These are phyloP conservation scores for Anarrhichthys ocellatus DNA, from an alignment of 2,113 vertebrate genomes.

Conservation along the genomic window DNA sequence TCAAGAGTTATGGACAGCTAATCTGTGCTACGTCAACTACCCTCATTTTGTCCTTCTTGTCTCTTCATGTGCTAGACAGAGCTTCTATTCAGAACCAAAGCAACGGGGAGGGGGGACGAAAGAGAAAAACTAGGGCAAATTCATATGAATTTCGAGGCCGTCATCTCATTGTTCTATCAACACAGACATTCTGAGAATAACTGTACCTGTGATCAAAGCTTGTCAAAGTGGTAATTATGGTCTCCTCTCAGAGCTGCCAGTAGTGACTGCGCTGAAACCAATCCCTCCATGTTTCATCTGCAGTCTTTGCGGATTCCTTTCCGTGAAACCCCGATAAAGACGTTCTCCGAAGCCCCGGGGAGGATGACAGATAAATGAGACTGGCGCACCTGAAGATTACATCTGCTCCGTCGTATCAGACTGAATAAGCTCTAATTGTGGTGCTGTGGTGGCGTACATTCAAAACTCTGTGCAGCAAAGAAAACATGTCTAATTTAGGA, in stretches of 20 bases:
- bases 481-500: not conserved
- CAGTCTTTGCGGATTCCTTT: slow-evolving; percentile 63
- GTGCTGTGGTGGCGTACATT: not conserved
- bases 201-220: slow-evolving; percentile 81
- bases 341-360: slow-evolving; percentile 29
- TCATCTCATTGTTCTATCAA: slow-evolving; percentile 73
- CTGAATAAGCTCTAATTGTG: slow-evolving; percentile 24
- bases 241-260: slow-evolving; percentile 62
- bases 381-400: slow-evolving; percentile 67
- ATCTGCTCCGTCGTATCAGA: slow-evolving; percentile 34
- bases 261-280: slow-evolving; percentile 70
- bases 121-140: slow-evolving; percentile 39
- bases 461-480: slow-evolving; percentile 10
- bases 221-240: slow-evolving; percentile 80
- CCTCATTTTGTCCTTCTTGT: slow-evolving; percentile 47
- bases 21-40: slow-evolving; percentile 34
- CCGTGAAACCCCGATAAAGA: slow-evolving; percentile 63
- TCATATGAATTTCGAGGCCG: slow-evolving; percentile 43
- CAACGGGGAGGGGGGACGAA: not conserved
- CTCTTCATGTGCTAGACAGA: slow-evolving; percentile 41
- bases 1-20: slow-evolving; percentile 45
- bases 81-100: slow-evolving; percentile 57
- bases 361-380: slow-evolving; percentile 75
- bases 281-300: slow-evolving; percentile 67
- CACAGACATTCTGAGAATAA: slow-evolving; percentile 72